phyloP scores from a whole-genome alignment of 2,113 vertebrate genomes.

The Phoxinus phoxinus region DNA sequence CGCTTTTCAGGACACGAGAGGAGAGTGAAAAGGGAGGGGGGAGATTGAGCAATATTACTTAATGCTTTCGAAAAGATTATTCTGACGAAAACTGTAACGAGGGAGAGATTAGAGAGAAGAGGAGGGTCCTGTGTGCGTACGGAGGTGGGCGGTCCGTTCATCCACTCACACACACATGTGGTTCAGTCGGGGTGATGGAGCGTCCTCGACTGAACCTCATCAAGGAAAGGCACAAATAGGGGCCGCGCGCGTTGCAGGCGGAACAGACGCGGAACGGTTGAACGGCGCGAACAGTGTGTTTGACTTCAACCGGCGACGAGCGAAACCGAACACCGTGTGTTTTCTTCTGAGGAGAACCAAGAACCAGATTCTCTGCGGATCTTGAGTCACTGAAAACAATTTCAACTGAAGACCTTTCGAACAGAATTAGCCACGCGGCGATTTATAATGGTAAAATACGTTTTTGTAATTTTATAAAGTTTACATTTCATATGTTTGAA shows the following conservation, averaged over 20 bases:
- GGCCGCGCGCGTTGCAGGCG: slow-evolving; percentile 69
- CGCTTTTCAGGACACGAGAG: slow-evolving; percentile 21
- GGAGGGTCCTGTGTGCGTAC: slow-evolving; percentile 40
- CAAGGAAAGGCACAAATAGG: slow-evolving; percentile 73
- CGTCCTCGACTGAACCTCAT: slow-evolving; percentile 76
- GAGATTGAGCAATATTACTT: slow-evolving; percentile 62
- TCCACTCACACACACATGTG: slow-evolving; percentile 38
- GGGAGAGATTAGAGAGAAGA: slow-evolving; percentile 44
- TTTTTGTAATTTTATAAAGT: not conserved
- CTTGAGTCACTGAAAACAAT: not conserved
- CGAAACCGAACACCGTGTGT: not conserved
- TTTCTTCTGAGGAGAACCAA: not conserved
- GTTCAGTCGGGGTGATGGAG: slow-evolving; percentile 74
- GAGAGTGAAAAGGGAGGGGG: not conserved
- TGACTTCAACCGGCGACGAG: not conserved
- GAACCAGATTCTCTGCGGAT: not conserved
- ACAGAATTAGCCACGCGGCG: not conserved
- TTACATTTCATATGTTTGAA: not conserved
- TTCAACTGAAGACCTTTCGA: not conserved
- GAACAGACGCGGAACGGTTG: slow-evolving; percentile 64
- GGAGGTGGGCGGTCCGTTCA: slow-evolving; percentile 47
- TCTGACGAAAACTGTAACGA: slow-evolving; percentile 34
- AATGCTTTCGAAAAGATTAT: slow-evolving; percentile 63
- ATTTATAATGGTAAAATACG: slow-evolving; percentile 7
- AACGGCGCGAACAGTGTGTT: slow-evolving; percentile 33